A percentile compares a stretch with the other conserved stretches of the same genome.
Evolutionary conservation across 2,797 vertebrate species (phyloP).

Genomic region (Acanthurus lineatus): DNA sequence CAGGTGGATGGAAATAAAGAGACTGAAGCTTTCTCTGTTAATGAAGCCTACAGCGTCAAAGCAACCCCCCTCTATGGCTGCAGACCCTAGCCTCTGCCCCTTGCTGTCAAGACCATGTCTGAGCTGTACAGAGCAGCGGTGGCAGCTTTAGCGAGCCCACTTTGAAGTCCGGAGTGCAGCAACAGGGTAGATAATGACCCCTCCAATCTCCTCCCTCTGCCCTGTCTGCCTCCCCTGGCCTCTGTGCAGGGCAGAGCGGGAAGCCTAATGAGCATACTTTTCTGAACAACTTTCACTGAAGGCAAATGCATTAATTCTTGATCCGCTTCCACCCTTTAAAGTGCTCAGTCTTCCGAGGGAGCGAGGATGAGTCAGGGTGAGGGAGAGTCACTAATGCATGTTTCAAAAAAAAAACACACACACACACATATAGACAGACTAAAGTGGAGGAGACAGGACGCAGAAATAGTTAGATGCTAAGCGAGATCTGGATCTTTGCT

Average conservation of each 20-base stretch:
- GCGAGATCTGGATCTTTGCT: conserved; percentile 29
- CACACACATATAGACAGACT: background rate
- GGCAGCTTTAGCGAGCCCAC: conserved; percentile 58
- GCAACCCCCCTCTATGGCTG: conserved; percentile 23
- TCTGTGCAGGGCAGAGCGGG: conserved; percentile 22
- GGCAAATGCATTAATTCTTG: conserved; percentile 70
- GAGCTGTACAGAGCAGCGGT: conserved; percentile 33
- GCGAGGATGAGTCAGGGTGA: conserved; percentile 50
- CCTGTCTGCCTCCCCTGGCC: conserved; percentile 46
- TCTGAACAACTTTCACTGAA: conserved; percentile 67
- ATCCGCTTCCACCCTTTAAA: conserved; percentile 55
- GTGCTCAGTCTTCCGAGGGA: conserved; percentile 50
- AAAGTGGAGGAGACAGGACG: conserved; percentile 30
- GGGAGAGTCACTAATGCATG: conserved; percentile 60
- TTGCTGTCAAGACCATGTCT: conserved; percentile 69
- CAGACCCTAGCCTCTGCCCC: conserved; percentile 50
- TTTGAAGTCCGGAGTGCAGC: conserved; percentile 74
- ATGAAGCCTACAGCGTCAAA: conserved; percentile 54
- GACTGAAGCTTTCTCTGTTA: conserved; percentile 52
- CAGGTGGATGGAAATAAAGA: conserved; percentile 27
- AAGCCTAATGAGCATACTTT: conserved; percentile 76
- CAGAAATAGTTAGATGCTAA: conserved; percentile 14
- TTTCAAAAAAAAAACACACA: conserved; percentile 22
- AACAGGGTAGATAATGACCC: conserved; percentile 74
- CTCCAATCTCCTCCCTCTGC: conserved; percentile 61